phyloP scores from a whole-genome alignment of 2,888 invertebrate species.

The Seladonia tumulorum region DNA sequence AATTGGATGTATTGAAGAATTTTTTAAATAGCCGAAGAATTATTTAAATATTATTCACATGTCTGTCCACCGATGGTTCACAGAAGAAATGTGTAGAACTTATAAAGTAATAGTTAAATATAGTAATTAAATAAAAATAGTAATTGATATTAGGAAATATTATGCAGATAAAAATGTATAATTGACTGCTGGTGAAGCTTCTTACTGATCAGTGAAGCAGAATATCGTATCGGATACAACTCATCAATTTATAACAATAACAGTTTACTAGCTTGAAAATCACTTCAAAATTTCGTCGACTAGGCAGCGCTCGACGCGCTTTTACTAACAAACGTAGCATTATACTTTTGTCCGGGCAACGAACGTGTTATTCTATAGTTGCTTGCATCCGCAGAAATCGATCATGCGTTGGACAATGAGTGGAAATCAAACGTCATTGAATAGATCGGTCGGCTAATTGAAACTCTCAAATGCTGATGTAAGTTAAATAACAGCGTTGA shows the following conservation, averaged over 20 bases:
- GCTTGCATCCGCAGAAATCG: conserved; percentile 1
- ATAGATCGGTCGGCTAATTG: conserved; percentile 44
- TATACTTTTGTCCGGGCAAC: not conserved
- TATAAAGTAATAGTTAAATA: no score
- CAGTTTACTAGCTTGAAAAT: not conserved
- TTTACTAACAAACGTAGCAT: not conserved
- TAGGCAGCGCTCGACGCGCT: not conserved
- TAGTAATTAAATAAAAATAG: no score
- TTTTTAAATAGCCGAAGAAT: no score
- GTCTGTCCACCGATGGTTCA: no score
- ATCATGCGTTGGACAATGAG: conserved; percentile 22
- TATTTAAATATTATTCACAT: no score
- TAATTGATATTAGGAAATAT: no score
- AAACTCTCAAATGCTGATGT: conserved; percentile 39
- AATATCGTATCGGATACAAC: not conserved
- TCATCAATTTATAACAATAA: not conserved
- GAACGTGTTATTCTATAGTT: not conserved
- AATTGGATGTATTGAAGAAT: no score
- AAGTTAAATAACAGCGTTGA: conserved; percentile 48
- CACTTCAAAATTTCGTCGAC: not conserved
- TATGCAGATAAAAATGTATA: not conserved
- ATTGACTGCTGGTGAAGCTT: not conserved
- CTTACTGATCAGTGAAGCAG: not conserved
- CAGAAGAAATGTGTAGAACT: no score
- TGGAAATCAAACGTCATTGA: conserved; percentile 41